Conservation (phyloP, 2,113 vertebrate genomes). For the Ictidomys tridecemlineatus region DNA sequence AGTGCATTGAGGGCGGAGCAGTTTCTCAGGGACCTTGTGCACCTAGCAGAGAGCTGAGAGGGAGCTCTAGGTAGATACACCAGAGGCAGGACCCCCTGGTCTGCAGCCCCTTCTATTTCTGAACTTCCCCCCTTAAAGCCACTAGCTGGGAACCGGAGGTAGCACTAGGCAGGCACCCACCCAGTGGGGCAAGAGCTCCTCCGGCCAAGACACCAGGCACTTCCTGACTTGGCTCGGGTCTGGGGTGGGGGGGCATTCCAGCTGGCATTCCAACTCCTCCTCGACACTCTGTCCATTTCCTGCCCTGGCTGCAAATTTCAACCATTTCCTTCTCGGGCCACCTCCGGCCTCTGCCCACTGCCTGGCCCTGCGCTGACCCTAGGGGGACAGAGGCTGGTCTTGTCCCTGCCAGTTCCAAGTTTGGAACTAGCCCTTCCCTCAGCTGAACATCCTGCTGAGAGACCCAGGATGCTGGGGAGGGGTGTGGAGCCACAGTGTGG, state of each 20-base stretch:
- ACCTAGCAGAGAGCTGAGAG: too few relatives aligned
- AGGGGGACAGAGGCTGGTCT: conserved; percentile 60
- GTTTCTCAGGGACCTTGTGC: background rate
- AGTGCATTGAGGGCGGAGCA: accelerated
- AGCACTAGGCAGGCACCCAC: conserved; percentile 30
- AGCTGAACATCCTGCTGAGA: background rate
- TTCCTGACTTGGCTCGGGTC: conserved; percentile 69
- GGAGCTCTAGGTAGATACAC: accelerated
- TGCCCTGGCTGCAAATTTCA: conserved; percentile 79
- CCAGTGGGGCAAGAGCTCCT: background rate
- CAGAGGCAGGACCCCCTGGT: background rate
- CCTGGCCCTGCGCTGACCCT: conserved; percentile 71
- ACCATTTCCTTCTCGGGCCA: conserved; percentile 69
- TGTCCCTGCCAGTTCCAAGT: conserved; percentile 55
- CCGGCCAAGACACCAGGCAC: conserved; percentile 61
- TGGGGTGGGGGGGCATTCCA: conserved; percentile 70
- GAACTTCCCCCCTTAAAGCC: background rate
- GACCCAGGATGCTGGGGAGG: background rate
- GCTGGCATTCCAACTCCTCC: conserved; percentile 76
- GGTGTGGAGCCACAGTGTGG: background rate
- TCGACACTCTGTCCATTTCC: conserved; percentile 75
- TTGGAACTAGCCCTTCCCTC: conserved; percentile 19
- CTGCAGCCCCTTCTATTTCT: background rate
- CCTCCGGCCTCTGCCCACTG: conserved; percentile 78
- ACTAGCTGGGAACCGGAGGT: conserved; percentile 42